These are phyloP conservation scores for Austrolebias charrua DNA, from an alignment of 2,797 vertebrate genomes.

Conservation along the genomic window DNA sequence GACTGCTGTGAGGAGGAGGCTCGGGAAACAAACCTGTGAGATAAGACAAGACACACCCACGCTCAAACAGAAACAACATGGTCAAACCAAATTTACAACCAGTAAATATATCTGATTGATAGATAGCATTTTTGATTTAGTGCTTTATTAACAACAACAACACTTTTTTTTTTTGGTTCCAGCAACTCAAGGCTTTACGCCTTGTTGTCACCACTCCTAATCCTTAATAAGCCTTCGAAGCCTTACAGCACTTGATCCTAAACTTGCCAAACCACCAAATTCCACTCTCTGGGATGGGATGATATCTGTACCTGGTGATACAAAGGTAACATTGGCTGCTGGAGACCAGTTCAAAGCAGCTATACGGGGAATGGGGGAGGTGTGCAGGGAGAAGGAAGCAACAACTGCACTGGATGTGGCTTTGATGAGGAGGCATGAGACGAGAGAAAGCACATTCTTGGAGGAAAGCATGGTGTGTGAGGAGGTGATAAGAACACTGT, in stretches of 20 bases:
- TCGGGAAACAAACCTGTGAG: slow-evolving; percentile 29
- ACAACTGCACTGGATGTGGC: slow-evolving; percentile 67
- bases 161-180: no score
- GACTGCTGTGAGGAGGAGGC: slow-evolving; percentile 37
- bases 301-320: slow-evolving; percentile 54
- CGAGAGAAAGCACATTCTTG: slow-evolving; percentile 68
- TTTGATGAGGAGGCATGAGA: slow-evolving; percentile 82
- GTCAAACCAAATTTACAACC: not conserved
- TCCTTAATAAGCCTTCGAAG: slow-evolving; percentile 55
- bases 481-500: slow-evolving; percentile 77
- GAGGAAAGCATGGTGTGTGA: slow-evolving; percentile 81
- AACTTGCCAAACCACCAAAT: slow-evolving; percentile 38
- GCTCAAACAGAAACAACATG: no score
- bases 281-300: slow-evolving; percentile 48
- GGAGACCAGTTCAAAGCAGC: slow-evolving; percentile 64
- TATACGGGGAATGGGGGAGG: slow-evolving; percentile 34
- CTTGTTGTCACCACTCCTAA: slow-evolving; percentile 50
- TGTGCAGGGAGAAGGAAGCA: slow-evolving; percentile 53
- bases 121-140: slow-evolving; percentile 20
- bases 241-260: slow-evolving; percentile 48
- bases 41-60: slow-evolving; percentile 1
- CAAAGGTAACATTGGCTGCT: slow-evolving; percentile 51
- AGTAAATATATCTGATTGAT: slow-evolving; percentile 20
- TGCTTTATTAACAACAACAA: slow-evolving; percentile 11
- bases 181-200: slow-evolving; percentile 35